These are phyloP conservation scores for Apamea monoglypha DNA, from an alignment of 2,888 invertebrate genomes.

Conservation along the genomic window DNA sequence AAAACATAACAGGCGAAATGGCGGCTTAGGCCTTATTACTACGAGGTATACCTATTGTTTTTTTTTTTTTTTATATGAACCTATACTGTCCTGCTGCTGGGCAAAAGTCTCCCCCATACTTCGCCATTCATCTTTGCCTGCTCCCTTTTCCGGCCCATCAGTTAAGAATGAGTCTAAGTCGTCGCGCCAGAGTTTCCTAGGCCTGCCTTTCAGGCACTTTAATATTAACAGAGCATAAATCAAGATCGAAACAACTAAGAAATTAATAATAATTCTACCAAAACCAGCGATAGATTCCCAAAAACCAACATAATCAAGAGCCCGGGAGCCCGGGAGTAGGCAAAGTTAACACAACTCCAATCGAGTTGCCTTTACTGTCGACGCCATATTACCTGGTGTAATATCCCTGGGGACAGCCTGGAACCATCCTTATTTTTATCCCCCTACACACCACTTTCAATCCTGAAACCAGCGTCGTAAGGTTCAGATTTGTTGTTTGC, in stretches of 20 bases:
- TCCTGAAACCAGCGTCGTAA: conserved; percentile 1
- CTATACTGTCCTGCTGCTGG: background rate
- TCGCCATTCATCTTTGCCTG: background rate
- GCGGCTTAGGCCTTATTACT: background rate
- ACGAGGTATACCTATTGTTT: too few species aligned
- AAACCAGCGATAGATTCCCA: conserved; percentile 41
- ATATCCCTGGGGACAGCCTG: conserved; percentile 60
- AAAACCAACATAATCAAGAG: conserved; percentile 57
- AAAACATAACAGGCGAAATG: background rate
- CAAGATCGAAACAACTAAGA: background rate
- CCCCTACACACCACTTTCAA: conserved; percentile 21
- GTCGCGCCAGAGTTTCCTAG: background rate
- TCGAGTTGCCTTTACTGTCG: conserved; percentile 62
- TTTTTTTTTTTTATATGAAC: background rate
- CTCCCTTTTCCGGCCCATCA: background rate
- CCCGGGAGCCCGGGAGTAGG: conserved; percentile 47
- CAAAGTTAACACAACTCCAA: conserved; percentile 66
- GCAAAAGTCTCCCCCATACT: background rate
- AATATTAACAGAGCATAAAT: background rate
- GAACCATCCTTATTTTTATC: conserved; percentile 54
- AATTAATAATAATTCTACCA: conserved; percentile 24
- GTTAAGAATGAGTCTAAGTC: background rate
- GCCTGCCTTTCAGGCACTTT: background rate
- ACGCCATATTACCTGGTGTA: conserved; percentile 64
- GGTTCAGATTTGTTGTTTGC: background rate